Evolutionary conservation across 2,888 invertebrate species (phyloP).

Genomic region (Orchestes rusci): DNA sequence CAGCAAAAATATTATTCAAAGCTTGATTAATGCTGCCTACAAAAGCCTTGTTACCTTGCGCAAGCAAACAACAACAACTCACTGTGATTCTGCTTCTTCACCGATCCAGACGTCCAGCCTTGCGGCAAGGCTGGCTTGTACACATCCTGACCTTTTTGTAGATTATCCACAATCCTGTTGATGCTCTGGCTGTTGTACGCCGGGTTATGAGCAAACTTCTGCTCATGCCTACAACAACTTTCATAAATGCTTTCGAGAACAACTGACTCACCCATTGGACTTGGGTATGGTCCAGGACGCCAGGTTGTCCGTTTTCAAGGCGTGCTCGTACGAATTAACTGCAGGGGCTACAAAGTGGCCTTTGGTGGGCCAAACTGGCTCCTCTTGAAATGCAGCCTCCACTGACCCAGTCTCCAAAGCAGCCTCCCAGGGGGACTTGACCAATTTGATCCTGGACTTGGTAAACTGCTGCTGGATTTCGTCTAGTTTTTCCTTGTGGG

Average conservation of each 20-base stretch:
- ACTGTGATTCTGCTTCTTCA: conserved; percentile 39
- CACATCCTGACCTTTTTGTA: conserved; percentile 43
- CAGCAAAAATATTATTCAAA: conserved; percentile 32
- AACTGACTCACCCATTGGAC: conserved; percentile 18
- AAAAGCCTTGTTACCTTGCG: not conserved
- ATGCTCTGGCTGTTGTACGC: conserved; percentile 44
- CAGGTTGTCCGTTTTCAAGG: conserved; percentile 36
- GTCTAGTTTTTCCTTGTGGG: conserved; percentile 55
- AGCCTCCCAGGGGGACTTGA: conserved; percentile 65
- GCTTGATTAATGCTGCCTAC: conserved; percentile 37
- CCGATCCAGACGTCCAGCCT: conserved; percentile 43
- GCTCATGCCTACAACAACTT: too few relatives aligned
- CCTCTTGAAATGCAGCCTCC: conserved; percentile 56
- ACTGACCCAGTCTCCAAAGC: conserved; percentile 65
- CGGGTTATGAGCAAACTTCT: conserved; percentile 39
- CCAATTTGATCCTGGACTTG: conserved; percentile 51
- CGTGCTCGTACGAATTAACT: conserved; percentile 41
- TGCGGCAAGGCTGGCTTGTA: conserved; percentile 47
- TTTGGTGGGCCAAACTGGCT: conserved; percentile 38
- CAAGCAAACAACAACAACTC: conserved; percentile 20
- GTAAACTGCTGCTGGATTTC: conserved; percentile 54
- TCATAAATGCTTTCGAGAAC: not conserved
- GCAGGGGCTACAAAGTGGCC: conserved; percentile 40
- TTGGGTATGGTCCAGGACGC: conserved; percentile 35
- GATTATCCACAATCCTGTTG: conserved; percentile 41